Conservation (phyloP, 2,888 invertebrate species). For the Polymixis lichenea region DNA sequence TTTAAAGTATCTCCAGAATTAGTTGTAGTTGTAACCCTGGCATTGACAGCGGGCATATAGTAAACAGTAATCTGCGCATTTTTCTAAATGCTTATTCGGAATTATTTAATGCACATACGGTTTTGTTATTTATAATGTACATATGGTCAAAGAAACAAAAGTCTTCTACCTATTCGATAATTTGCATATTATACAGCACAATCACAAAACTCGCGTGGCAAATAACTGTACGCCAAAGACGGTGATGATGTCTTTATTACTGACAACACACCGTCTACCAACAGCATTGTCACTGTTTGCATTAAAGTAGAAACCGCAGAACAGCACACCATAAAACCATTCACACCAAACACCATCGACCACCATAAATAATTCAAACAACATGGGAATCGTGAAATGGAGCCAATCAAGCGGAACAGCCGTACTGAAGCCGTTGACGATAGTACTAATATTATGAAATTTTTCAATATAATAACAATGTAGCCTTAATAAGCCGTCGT, state of each 20-base stretch:
- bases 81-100: background rate
- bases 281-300: background rate
- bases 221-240: background rate
- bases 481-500: conserved; percentile 76
- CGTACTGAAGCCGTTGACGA: conserved; percentile 55
- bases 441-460: conserved; percentile 70
- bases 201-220: background rate
- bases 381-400: conserved; percentile 67
- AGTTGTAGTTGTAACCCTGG: too few relatives aligned
- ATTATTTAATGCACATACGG: background rate
- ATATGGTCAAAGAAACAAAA: background rate
- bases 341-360: conserved; percentile 33
- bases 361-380: conserved; percentile 62
- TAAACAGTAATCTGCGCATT: too few relatives aligned
- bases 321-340: conserved; percentile 30
- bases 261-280: background rate
- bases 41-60: too few relatives aligned
- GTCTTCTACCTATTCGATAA: background rate
- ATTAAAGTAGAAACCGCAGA: background rate
- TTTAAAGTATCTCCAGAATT: too few relatives aligned
- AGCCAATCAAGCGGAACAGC: conserved; percentile 66
- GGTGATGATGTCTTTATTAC: background rate
- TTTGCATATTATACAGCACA: background rate
- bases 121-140: background rate
- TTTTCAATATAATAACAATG: conserved; percentile 77